phyloP scores from a whole-genome alignment of 2,113 vertebrate species.

The Lepus americanus region DNA sequence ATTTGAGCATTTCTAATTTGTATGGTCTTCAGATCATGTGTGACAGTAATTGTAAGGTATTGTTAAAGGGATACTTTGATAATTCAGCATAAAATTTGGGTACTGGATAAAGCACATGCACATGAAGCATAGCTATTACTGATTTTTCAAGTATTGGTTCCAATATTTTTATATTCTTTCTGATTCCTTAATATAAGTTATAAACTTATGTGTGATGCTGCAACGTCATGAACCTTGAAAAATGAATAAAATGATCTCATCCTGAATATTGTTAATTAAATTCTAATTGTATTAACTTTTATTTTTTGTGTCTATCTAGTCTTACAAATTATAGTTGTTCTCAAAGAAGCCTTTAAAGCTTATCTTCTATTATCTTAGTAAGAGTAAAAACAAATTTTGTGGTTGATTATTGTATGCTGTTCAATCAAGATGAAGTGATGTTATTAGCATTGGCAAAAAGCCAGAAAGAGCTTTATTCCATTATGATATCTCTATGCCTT shows the following conservation, averaged over 20 bases:
- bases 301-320: constrained; percentile 30
- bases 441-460: constrained; percentile 54
- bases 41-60: background rate
- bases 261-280: constrained; percentile 39
- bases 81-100: background rate
- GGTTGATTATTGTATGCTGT: background rate
- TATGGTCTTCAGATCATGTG: background rate
- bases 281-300: background rate
- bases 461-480: constrained; percentile 11
- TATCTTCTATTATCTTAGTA: constrained; percentile 56
- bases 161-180: background rate
- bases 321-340: constrained; percentile 55
- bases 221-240: constrained; percentile 39
- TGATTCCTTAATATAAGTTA: background rate
- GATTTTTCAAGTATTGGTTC: background rate
- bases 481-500: background rate
- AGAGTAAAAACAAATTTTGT: constrained; percentile 59
- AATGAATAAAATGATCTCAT: background rate
- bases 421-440: constrained; percentile 51
- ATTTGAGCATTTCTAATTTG: background rate
- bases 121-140: background rate
- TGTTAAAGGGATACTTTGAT: background rate
- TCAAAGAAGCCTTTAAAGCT: constrained; percentile 18
- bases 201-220: background rate
- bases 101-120: background rate